These are phyloP conservation scores for Anaspis maculata DNA, from an alignment of 2,888 invertebrate species.

Conservation along the genomic window DNA sequence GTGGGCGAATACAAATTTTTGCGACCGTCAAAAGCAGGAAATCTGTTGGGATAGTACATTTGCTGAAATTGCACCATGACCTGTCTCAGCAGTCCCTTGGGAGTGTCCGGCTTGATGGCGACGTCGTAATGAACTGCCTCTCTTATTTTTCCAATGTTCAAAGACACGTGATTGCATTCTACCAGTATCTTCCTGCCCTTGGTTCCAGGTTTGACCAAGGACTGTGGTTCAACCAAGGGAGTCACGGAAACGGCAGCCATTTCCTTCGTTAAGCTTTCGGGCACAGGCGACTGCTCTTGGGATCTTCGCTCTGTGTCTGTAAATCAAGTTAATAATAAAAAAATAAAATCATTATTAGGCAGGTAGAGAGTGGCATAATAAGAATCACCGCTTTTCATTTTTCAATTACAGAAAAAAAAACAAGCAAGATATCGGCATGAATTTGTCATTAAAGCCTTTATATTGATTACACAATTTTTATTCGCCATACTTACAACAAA, in stretches of 20 bases:
- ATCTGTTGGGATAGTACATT: conserved; percentile 38
- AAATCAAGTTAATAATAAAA: too few relatives aligned
- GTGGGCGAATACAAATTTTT: conserved; percentile 55
- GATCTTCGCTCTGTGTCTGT: too few relatives aligned
- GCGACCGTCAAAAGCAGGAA: conserved; percentile 66
- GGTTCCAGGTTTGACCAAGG: conserved; percentile 2
- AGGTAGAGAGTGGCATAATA: too few relatives aligned
- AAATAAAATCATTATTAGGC: too few relatives aligned
- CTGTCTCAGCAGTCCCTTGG: conserved; percentile 52
- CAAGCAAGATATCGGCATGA: too few relatives aligned
- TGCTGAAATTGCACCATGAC: conserved; percentile 36
- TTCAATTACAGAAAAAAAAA: too few relatives aligned
- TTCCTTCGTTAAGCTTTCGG: not conserved
- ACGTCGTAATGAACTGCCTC: conserved; percentile 76
- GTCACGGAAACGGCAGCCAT: too few relatives aligned
- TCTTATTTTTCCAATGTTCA: conserved; percentile 43
- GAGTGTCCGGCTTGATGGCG: conserved; percentile 56
- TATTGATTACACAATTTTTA: too few relatives aligned
- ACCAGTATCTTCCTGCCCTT: conserved; percentile 24
- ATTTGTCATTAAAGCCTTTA: too few relatives aligned
- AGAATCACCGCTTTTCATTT: too few relatives aligned
- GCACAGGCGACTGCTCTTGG: conserved; percentile 5
- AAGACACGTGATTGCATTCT: conserved; percentile 55
- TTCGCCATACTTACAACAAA: too few relatives aligned
- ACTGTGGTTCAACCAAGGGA: too few relatives aligned